A percentile compares a stretch with the other conserved stretches of the same genome.
Evolutionary conservation across 2,113 vertebrate genomes (phyloP).

Genomic region (Turdus rufiventris): DNA sequence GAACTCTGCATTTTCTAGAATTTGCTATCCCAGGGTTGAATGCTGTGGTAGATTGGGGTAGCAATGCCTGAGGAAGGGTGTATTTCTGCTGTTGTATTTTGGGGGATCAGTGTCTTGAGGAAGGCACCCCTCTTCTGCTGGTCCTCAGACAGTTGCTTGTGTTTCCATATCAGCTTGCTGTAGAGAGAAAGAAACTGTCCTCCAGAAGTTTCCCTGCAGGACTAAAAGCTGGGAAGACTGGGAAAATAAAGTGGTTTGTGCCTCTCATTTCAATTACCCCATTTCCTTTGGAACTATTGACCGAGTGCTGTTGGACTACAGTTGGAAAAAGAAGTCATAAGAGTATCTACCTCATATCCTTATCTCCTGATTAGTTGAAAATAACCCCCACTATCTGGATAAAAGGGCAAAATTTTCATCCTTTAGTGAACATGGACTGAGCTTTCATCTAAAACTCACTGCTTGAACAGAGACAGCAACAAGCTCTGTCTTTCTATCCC

Average conservation of each 20-base stretch:
- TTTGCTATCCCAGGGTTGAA: neutral
- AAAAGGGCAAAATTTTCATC: neutral
- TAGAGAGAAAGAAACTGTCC: neutral
- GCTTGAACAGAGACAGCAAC: neutral
- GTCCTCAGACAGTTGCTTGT: neutral
- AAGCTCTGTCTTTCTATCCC: neutral
- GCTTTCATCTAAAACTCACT: neutral
- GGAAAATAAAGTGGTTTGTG: neutral
- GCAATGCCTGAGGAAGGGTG: neutral
- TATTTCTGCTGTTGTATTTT: neutral
- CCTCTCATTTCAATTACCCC: neutral
- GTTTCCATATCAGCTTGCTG: neutral
- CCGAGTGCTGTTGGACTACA: neutral
- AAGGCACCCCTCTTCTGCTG: neutral
- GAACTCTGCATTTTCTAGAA: neutral
- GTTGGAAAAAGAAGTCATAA: neutral
- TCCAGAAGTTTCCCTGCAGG: neutral
- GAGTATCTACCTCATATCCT: fast-evolving
- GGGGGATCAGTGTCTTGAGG: neutral
- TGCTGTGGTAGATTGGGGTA: neutral
- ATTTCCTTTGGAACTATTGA: neutral
- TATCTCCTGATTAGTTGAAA: neutral
- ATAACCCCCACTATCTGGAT: neutral
- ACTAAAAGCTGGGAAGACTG: neutral
- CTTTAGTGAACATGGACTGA: fast-evolving